Evolutionary conservation across 2,113 vertebrate genomes (phyloP), one percentile per base, ranked within the genome.

Genomic region (Oxygymnocypris stewartii): DNA sequence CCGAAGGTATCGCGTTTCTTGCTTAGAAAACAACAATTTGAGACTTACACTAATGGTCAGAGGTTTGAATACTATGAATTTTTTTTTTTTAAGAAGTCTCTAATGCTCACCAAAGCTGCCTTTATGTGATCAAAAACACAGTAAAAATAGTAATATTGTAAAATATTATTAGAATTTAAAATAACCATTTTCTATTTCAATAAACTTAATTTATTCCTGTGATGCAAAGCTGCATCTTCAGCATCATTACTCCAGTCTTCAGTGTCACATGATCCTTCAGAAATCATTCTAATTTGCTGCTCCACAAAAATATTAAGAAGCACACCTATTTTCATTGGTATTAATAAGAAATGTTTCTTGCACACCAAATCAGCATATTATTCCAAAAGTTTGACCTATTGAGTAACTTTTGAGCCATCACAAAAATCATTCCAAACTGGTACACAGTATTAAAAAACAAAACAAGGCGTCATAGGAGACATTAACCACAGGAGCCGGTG

Each of bases 11-110:
- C 89, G 85, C 90, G 89, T 90, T 93, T 92, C 91, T 88, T 84
- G 87, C 88, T 88, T 89, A 87, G 89, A 93, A 88, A 93, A 93
- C 86, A 91, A 90, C 93, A 89, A 92, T 71, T 93, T 91, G 89
- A 89, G 88, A 85, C 20, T 82, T 93, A 28, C 63, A 25, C n/a
- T 12, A 23, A 23, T 59, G 54, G 54, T 59, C 20, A 1, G 1
- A 67, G 9, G 14, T 67, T 65, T n/a, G 10, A 54, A 54, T 18
- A 54, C 14, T 51, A 16, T 14, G 1, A 14, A 4, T 14, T 49
- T 4, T 49, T 16, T 51, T 47, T 16, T 51, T 47, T 47, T 47
- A 54, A 54, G 18, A 57, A 49, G 54, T 59, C 2, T 23, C 18
- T 2, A 5, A 23, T 8, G 18, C 54, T 23, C 54, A 59, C 54